Evolutionary conservation across 2,797 vertebrate species (phyloP).

Genomic region (Hybognathus amarus): DNA sequence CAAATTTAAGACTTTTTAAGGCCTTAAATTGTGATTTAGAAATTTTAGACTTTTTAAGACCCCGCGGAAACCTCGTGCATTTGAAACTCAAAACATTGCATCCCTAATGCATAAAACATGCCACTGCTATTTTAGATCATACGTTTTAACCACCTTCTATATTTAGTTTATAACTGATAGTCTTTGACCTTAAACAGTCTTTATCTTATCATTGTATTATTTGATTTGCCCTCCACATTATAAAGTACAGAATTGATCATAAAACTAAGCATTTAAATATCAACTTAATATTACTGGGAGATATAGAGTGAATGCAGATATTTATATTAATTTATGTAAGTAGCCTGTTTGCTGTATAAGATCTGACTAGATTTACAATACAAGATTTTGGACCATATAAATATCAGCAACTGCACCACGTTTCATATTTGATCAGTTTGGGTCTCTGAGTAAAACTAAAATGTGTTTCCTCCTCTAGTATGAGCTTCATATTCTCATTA

Average conservation of each 20-base stretch:
- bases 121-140: too few relatives aligned
- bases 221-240: background rate
- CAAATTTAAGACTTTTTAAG: too few relatives aligned
- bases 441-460: background rate
- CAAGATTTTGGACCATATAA: background rate
- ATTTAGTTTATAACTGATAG: too few relatives aligned
- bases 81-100: too few relatives aligned
- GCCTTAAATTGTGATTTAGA: too few relatives aligned
- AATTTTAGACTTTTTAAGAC: too few relatives aligned
- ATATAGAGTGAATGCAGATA: background rate
- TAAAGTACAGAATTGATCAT: background rate
- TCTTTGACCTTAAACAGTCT: too few relatives aligned
- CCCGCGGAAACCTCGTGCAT: too few relatives aligned
- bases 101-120: too few relatives aligned
- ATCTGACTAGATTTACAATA: background rate
- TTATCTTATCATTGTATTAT: background rate
- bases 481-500: background rate
- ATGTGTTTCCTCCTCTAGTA: background rate
- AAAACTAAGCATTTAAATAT: background rate
- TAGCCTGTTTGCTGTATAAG: background rate
- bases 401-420: background rate
- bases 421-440: background rate
- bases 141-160: too few relatives aligned
- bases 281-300: background rate
- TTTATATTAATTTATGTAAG: background rate